Percentiles rank a stretch among this genome's conserved stretches.
These are phyloP conservation scores for Gallinago undulata DNA, from an alignment of 2,113 vertebrate genomes.

Conservation along the genomic window DNA sequence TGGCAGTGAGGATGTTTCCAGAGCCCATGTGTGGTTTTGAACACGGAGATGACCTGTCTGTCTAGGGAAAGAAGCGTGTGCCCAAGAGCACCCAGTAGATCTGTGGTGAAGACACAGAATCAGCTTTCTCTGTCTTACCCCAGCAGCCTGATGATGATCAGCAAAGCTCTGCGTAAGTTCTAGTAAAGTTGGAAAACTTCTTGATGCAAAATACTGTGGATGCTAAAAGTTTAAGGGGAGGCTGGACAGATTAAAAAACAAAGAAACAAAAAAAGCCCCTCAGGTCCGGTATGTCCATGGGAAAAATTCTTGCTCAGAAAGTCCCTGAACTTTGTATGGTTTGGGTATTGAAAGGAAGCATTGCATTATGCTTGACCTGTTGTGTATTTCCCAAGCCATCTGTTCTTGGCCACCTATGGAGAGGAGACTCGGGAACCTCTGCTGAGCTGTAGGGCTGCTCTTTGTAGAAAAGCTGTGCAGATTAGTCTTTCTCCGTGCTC, in stretches of 20 bases:
- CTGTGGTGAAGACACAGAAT: background rate
- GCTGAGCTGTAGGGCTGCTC: background rate
- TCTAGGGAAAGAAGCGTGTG: fast-evolving
- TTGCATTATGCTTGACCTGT: background rate
- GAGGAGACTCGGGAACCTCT: background rate
- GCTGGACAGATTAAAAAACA: background rate
- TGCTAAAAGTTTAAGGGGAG: background rate
- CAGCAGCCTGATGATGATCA: background rate
- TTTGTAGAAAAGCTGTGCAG: background rate
- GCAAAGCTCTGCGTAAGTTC: background rate
- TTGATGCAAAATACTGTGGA: background rate
- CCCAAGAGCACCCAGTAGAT: fast-evolving
- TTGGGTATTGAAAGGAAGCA: background rate
- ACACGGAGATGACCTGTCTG: background rate
- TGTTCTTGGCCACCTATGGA: background rate
- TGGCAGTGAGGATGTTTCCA: background rate
- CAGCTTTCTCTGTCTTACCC: background rate
- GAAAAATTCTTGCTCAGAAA: background rate
- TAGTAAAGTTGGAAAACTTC: background rate
- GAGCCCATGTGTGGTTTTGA: fast-evolving
- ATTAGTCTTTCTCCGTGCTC: background rate
- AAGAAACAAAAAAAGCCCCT: background rate
- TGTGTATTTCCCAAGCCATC: background rate
- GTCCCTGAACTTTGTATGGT: background rate
- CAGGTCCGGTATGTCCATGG: background rate